Percentiles rank a stretch among this genome's conserved stretches.
Conservation (phyloP, 2,113 vertebrate species). For the Actenoides hombroni region DNA sequence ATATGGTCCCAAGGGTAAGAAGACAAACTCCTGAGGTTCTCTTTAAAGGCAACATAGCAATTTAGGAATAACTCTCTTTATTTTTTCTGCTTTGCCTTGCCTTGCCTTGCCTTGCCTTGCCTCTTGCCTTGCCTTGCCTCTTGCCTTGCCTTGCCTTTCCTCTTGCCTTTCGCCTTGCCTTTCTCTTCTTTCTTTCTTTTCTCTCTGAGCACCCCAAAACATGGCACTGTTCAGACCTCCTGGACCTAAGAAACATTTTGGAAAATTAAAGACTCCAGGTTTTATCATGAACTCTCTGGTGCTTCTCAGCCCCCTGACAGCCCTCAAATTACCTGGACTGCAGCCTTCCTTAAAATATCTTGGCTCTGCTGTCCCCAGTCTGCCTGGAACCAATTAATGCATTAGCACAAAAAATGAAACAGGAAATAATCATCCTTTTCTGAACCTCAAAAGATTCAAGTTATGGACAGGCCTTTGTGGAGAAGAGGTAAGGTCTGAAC, state of each 20-base stretch:
- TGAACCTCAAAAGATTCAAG: constrained; percentile 38
- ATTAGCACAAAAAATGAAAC: neutral
- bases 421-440: constrained; percentile 34
- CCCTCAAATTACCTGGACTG: constrained; percentile 52
- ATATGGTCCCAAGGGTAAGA: neutral
- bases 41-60: neutral
- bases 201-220: neutral
- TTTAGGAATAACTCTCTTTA: neutral
- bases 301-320: constrained; percentile 27
- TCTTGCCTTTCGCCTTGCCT: too few species aligned
- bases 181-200: neutral
- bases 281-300: constrained; percentile 16
- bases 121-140: too few species aligned
- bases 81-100: too few species aligned
- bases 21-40: neutral
- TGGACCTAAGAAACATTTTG: neutral
- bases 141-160: too few species aligned
- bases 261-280: neutral
- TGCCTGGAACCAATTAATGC: constrained; percentile 64
- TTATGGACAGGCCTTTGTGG: neutral
- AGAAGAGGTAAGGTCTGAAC: neutral
- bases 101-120: too few species aligned
- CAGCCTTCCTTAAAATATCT: constrained; percentile 41
- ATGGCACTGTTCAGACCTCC: neutral
- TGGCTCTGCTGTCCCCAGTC: constrained; percentile 12